phyloP scores from a whole-genome alignment of 1,140 invertebrate species.

The Lucilia sericata region DNA sequence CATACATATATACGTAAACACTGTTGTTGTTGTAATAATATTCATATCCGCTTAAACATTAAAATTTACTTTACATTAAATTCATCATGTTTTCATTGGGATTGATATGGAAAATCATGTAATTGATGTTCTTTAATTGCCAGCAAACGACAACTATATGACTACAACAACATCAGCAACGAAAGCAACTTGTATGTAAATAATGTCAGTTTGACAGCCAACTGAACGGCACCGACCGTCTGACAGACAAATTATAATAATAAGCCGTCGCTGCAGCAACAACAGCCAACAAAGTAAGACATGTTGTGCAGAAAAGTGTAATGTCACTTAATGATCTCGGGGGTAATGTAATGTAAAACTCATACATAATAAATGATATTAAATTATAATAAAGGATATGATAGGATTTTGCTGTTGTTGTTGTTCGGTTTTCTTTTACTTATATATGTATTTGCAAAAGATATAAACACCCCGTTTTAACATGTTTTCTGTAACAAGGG shows the following conservation, averaged over 20 bases:
- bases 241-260: slow-evolving; percentile 9
- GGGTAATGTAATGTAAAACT: slow-evolving; percentile 41
- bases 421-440: neutral
- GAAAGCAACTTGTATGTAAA: too few relatives aligned
- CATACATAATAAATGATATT: slow-evolving; percentile 40
- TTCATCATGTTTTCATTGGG: slow-evolving; percentile 41
- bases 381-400: slow-evolving; percentile 34
- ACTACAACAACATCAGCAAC: neutral
- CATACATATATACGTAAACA: neutral
- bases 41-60: slow-evolving; percentile 33
- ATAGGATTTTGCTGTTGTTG: slow-evolving; percentile 17
- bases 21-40: neutral
- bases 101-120: slow-evolving; percentile 43
- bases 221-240: neutral
- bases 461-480: too few relatives aligned
- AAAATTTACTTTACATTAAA: slow-evolving; percentile 40
- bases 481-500: too few relatives aligned
- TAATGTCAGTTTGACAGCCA: neutral
- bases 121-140: slow-evolving; percentile 44
- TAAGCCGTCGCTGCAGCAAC: neutral
- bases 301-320: slow-evolving; percentile 35
- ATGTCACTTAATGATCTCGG: slow-evolving; percentile 33
- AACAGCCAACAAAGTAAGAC: neutral
- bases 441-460: too few relatives aligned
- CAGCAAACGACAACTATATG: neutral